Conservation (phyloP, 2,113 vertebrate species). For the Eublepharis macularius region DNA sequence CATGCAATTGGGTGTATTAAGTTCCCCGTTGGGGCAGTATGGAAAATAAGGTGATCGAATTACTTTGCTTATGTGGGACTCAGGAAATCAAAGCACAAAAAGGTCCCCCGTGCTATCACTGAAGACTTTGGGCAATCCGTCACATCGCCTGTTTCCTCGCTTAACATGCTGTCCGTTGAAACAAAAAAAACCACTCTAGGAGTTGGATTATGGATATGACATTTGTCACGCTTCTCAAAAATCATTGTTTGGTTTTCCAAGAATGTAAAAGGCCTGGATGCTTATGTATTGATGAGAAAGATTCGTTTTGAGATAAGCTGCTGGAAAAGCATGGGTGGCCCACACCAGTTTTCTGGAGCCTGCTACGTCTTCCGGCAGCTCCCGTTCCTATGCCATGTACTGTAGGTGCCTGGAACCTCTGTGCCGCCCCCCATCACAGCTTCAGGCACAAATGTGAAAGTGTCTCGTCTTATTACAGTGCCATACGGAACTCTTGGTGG, state of each 20-base stretch:
- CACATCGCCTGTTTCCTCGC: too few species aligned
- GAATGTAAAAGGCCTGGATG: neutral
- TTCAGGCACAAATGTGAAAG: neutral
- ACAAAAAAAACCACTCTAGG: neutral
- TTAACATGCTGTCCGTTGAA: neutral
- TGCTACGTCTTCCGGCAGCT: neutral
- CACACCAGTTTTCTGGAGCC: neutral
- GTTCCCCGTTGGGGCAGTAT: neutral
- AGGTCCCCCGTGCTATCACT: neutral
- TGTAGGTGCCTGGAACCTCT: neutral
- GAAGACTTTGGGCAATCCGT: neutral
- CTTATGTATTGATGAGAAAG: neutral
- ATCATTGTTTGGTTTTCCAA: neutral
- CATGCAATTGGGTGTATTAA: fast-evolving
- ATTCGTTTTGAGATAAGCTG: neutral
- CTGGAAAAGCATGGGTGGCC: neutral
- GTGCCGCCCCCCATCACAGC: neutral
- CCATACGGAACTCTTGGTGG: constrained; percentile 8
- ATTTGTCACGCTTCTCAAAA: too few species aligned
- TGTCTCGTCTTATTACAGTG: constrained; percentile 24
- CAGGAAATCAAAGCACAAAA: too few species aligned
- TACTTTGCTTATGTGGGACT: neutral
- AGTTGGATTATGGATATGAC: too few species aligned
- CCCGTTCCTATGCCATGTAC: fast-evolving
- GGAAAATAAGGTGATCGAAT: neutral